Percentiles rank a stretch among this genome's conserved stretches.
These are phyloP conservation scores for Atherinomorus stipes DNA, from an alignment of 2,113 vertebrate species.

Conservation along the genomic window DNA sequence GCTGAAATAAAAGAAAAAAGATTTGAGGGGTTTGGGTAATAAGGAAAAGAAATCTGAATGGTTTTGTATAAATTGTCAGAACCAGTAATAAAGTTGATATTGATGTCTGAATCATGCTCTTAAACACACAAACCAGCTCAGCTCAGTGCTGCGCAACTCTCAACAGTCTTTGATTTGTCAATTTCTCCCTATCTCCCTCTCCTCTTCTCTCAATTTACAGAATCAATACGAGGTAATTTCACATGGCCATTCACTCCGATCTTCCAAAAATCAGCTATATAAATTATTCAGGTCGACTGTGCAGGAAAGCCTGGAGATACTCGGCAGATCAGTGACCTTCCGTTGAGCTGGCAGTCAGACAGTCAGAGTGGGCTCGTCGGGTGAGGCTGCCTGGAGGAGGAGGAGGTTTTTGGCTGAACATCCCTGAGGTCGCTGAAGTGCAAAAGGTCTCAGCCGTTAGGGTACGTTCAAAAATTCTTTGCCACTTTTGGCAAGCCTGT, in stretches of 20 bases:
- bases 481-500: no score
- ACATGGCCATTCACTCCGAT: conserved; percentile 67
- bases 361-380: conserved; percentile 42
- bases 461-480: no score
- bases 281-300: conserved; percentile 73
- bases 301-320: conserved; percentile 61
- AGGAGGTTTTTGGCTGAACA: conserved; percentile 25
- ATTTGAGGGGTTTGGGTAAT: background rate
- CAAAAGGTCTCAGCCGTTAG: background rate
- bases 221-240: conserved; percentile 78
- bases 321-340: conserved; percentile 68
- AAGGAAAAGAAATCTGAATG: background rate
- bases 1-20: background rate
- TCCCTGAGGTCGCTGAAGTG: conserved; percentile 41
- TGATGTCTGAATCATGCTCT: conserved; percentile 47
- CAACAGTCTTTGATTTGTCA: conserved; percentile 31
- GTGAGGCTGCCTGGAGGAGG: conserved; percentile 12
- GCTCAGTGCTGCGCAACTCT: conserved; percentile 25
- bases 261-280: conserved; percentile 72
- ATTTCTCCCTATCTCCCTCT: background rate
- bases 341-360: conserved; percentile 59
- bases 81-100: conserved; percentile 48
- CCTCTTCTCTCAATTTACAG: conserved; percentile 60
- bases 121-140: conserved; percentile 37
- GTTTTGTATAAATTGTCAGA: conserved; percentile 21